These are phyloP conservation scores for Microcaecilia unicolor DNA, from an alignment of 2,797 vertebrate species.

Conservation along the genomic window DNA sequence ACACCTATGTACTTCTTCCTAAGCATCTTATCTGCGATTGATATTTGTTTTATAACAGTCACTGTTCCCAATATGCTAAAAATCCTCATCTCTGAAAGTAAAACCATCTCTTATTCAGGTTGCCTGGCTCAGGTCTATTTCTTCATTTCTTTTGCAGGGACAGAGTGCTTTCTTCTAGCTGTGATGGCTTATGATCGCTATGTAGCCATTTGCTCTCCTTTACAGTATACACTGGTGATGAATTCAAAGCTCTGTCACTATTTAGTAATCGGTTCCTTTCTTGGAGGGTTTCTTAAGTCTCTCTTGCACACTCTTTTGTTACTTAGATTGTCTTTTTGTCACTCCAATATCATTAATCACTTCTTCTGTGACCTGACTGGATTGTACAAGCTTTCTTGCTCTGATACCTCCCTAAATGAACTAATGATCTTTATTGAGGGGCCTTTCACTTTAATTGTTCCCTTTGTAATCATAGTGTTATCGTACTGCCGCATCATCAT, in stretches of 20 bases:
- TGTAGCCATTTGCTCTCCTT: slow-evolving; percentile 37
- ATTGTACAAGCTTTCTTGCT: slow-evolving; percentile 11
- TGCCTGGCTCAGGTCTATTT: background rate
- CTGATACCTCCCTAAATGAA: background rate
- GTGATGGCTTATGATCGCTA: slow-evolving; percentile 43
- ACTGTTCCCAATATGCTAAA: background rate
- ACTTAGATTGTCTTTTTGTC: slow-evolving; percentile 15
- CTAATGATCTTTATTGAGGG: background rate
- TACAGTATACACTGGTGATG: slow-evolving; percentile 35
- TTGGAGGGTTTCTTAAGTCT: background rate
- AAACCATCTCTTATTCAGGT: background rate
- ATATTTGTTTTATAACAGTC: background rate
- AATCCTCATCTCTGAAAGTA: background rate
- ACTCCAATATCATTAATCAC: slow-evolving; percentile 14
- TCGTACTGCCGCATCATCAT: slow-evolving; percentile 6
- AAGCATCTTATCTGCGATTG: background rate
- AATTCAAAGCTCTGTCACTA: slow-evolving; percentile 22
- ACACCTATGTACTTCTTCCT: slow-evolving; percentile 1
- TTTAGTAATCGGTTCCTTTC: slow-evolving; percentile 19
- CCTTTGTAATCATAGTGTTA: background rate
- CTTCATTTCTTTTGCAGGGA: background rate
- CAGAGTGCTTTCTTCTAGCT: slow-evolving; percentile 34
- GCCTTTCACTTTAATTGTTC: background rate
- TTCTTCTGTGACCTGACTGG: slow-evolving; percentile 25
- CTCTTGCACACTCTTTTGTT: background rate